These are phyloP conservation scores for Catocala nupta DNA, from an alignment of 2,888 invertebrate genomes.

Conservation along the genomic window DNA sequence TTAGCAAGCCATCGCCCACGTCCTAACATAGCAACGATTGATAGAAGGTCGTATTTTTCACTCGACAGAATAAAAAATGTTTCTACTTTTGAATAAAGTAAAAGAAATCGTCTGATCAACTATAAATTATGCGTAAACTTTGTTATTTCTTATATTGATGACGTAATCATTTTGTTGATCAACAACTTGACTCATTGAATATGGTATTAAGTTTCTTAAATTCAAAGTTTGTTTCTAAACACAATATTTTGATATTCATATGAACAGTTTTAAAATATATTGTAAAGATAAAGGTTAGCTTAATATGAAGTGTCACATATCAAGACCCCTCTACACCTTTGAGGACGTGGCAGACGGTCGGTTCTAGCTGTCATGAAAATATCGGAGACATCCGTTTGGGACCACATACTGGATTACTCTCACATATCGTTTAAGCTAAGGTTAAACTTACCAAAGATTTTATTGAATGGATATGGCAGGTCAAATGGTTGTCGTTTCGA, in stretches of 20 bases:
- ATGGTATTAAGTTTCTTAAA: conserved; percentile 18
- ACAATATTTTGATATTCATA: conserved; percentile 14
- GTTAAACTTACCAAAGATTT: no score
- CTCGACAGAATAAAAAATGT: conserved; percentile 23
- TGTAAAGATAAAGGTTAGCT: background rate
- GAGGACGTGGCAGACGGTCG: background rate
- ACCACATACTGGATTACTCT: no score
- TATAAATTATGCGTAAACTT: conserved; percentile 42
- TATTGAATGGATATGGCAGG: no score
- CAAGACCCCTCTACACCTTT: background rate
- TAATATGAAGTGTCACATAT: background rate
- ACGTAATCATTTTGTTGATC: conserved; percentile 33
- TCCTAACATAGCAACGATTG: conserved; percentile 13
- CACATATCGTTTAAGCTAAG: no score
- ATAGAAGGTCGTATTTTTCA: conserved; percentile 7
- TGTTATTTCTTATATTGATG: conserved; percentile 40
- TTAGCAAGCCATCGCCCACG: conserved; percentile 4
- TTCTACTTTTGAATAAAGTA: conserved; percentile 43
- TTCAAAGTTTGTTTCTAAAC: conserved; percentile 3
- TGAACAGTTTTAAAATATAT: background rate
- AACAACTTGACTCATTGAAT: conserved; percentile 37
- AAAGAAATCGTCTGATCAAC: conserved; percentile 28
- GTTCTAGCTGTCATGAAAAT: background rate
- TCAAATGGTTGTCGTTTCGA: no score
- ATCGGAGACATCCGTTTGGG: background rate